Base-by-base conservation (phyloP, 37 sponge, comb jelly and placozoan species). In the Amphimedon queenslandica region DNA sequence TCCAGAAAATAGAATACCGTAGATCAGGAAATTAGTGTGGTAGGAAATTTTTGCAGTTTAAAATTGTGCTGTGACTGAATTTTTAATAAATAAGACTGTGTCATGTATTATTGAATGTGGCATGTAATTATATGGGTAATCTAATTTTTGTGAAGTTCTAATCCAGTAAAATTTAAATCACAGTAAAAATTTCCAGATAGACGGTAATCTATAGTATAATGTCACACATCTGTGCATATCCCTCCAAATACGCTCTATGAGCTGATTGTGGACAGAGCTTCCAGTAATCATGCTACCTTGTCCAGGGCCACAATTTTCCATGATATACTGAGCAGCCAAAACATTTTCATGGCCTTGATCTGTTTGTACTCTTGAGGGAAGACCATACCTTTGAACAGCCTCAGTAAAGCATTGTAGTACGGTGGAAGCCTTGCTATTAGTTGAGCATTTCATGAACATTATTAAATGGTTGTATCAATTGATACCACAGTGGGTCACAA, bases 311-410 rank as follows among this genome's bases (percentile, higher is more conserved):
- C 78, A 58, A 4, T 75, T 51, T 32, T 47, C n/a, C 20, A 81
- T 16, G 75, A 81, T 81, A 37, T 51, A 40, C n/a, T 69, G 58
- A 31, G 75, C 74, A 40, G 74, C 82, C 16, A 31, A 1, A 43
- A 57, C 30, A 76, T 81, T 81, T 37, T 81, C 82, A 37, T 68
- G 35, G n/a, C 82, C 82, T 24, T 75, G 67, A 32, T 81, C 82
- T 29, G 69, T 56, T 25, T 75, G 70, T 23, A 82, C 84, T 5
- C 84, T 20, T 25, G 84, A 75, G 20, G 84, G 84, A 34, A 82
- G 37, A 16, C 77, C 71, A 76, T 56, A 68, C 34, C 25, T 8
- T 31, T 31, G 16, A n/a, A 66, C 56, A 4, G 84, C 84, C 30
- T 56, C 70, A n/a, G 56, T 38, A 64, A 82, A 82, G 4, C 27